These are phyloP conservation scores for Babyrousa celebensis DNA, from an alignment of 2,797 vertebrate species.

Conservation along the genomic window DNA sequence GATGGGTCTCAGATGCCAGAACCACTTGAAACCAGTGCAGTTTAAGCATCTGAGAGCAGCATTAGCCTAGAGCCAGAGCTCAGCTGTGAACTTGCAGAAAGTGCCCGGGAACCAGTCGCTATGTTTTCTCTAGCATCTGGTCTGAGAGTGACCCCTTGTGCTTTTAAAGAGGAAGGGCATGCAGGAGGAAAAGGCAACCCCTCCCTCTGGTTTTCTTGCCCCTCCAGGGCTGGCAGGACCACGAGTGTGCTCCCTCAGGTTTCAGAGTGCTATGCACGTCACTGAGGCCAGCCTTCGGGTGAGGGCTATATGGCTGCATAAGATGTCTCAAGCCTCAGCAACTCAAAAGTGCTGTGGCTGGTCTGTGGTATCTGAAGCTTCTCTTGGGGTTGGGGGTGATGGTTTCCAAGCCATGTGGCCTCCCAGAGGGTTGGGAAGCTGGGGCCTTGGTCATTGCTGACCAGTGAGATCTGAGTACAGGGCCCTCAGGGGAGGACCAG, in stretches of 20 bases:
- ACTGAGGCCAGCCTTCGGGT: background rate
- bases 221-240: background rate
- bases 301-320: background rate
- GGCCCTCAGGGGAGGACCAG: background rate
- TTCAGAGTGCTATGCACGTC: background rate
- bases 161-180: conserved; percentile 73
- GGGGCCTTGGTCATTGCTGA: no score
- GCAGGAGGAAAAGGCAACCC: background rate
- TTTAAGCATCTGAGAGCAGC: background rate
- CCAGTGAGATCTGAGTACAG: background rate
- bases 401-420: background rate
- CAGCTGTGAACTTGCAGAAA: background rate
- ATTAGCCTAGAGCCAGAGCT: background rate
- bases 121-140: background rate
- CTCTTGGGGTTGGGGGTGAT: background rate
- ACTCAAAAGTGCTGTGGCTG: background rate
- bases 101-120: background rate
- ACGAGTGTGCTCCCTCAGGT: background rate
- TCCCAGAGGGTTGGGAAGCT: background rate
- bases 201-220: background rate
- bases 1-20: background rate
- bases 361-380: background rate
- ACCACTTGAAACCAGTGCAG: background rate
- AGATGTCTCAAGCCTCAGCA: background rate
- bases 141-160: conserved; percentile 86